Conservation (phyloP, 2,888 invertebrate species). For the Eueremaeus valkanovi region DNA sequence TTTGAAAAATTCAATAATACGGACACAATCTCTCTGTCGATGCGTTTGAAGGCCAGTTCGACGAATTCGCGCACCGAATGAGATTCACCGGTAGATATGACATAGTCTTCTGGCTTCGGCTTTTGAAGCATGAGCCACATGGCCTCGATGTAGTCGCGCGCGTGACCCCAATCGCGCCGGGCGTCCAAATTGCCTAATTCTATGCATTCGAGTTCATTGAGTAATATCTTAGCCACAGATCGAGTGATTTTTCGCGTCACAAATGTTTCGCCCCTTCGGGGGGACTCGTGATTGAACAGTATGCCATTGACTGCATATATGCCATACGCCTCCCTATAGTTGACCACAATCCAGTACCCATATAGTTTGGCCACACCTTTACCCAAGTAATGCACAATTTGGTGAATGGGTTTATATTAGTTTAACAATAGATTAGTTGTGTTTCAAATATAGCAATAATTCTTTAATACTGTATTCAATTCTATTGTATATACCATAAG, state of each 20-base stretch:
- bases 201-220: constrained; percentile 76
- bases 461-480: neutral
- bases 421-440: neutral
- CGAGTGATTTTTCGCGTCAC: constrained; percentile 97
- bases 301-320: constrained; percentile 96
- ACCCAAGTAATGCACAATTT: neutral
- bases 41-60: constrained; percentile 77
- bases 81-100: constrained; percentile 90
- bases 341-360: constrained; percentile 92
- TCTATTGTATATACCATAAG: constrained; percentile 69
- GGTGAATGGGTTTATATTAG: too few relatives aligned
- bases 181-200: constrained; percentile 94
- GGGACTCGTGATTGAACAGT: constrained; percentile 94
- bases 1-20: constrained; percentile 47
- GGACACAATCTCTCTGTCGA: constrained; percentile 67
- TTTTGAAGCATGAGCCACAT: constrained; percentile 99
- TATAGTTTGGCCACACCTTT: constrained; percentile 91
- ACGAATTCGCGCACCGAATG: constrained; percentile 97
- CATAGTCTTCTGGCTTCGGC: constrained; percentile 86
- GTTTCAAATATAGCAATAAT: neutral
- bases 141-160: constrained; percentile 93
- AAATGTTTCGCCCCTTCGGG: constrained; percentile 92
- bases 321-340: constrained; percentile 89
- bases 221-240: constrained; percentile 90
- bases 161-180: constrained; percentile 96